Conservation (phyloP, 2,113 vertebrate species). For the Urocitellus parryii region DNA sequence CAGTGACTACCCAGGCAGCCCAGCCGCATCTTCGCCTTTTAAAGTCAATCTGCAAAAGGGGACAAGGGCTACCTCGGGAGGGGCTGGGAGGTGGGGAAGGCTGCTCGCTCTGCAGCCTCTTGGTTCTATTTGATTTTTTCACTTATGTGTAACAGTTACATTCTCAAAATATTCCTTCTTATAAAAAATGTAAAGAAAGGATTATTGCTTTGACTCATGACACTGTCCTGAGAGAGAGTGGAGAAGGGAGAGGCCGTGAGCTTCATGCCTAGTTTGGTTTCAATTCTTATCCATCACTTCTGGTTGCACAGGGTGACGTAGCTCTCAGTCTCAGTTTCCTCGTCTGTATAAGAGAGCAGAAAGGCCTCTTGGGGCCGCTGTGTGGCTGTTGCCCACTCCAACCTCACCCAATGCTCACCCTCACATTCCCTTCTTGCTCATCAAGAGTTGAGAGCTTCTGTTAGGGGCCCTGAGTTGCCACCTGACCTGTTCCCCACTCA, state of each 20-base stretch:
- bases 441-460: not conserved
- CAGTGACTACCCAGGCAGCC: not conserved
- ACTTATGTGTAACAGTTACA: not conserved
- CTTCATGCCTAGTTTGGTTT: not conserved
- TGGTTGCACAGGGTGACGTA: no score
- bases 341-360: not conserved
- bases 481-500: not conserved
- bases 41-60: not conserved
- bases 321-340: not conserved
- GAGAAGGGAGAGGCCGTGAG: no score
- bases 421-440: not conserved
- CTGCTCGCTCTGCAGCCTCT: not conserved
- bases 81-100: fast-evolving
- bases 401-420: fast-evolving
- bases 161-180: not conserved
- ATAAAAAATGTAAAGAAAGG: not conserved
- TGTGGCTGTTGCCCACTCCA: not conserved
- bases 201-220: not conserved
- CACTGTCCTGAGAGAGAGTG: not conserved
- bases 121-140: not conserved
- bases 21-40: not conserved
- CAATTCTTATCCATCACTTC: not conserved
- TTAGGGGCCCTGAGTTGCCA: not conserved
- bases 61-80: not conserved
- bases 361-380: not conserved